Conservation (phyloP, 2,113 vertebrate species). For the Mus pahari region DNA sequence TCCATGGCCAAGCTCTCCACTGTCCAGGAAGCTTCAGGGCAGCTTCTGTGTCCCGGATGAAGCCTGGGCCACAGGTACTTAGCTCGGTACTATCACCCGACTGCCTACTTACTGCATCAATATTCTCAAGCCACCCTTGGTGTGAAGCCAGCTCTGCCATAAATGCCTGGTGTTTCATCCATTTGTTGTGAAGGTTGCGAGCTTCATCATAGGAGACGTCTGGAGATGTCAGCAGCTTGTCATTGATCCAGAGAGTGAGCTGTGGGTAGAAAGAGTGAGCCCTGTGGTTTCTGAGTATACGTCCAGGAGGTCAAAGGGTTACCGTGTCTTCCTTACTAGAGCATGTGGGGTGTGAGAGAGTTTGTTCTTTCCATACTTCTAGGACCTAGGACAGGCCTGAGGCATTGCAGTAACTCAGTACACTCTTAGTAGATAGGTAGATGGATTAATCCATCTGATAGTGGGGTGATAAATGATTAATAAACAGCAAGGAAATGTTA, state of each 20-base stretch:
- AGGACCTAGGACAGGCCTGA: conserved; percentile 25
- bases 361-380: neutral
- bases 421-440: conserved; percentile 13
- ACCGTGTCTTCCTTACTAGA: neutral
- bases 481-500: conserved; percentile 50
- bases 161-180: conserved; percentile 97
- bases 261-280: conserved; percentile 74
- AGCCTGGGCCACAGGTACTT: neutral
- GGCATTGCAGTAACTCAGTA: neutral
- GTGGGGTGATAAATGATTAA: conserved; percentile 31
- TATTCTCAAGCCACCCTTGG: conserved; percentile 93
- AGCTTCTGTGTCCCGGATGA: rapidly evolving
- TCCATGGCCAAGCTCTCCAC: neutral
- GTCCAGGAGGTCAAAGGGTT: neutral
- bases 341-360: neutral
- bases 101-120: conserved; percentile 91
- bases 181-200: conserved; percentile 95
- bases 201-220: conserved; percentile 94
- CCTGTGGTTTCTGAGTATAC: neutral
- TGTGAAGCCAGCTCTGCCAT: conserved; percentile 95
- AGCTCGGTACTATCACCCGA: rapidly evolving
- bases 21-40: neutral
- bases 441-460: neutral
- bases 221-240: conserved; percentile 97
- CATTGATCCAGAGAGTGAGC: conserved; percentile 96